Evolutionary conservation across 2,113 vertebrate species (phyloP).

Genomic region (Pseudorectes ferrugineus): DNA sequence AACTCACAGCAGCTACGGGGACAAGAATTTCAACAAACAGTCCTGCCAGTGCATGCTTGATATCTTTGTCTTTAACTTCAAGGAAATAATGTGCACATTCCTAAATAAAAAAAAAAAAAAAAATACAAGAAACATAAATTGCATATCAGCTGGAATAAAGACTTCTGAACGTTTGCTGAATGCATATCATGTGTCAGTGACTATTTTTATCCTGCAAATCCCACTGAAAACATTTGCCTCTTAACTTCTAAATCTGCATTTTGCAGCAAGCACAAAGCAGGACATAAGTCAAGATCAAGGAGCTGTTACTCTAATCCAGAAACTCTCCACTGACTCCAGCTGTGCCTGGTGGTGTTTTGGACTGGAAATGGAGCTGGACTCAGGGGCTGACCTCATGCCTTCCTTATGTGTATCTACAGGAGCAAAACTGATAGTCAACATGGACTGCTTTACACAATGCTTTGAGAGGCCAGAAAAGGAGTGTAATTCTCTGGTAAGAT

Average conservation of each 20-base stretch:
- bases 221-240: neutral
- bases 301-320: neutral
- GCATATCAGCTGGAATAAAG: neutral
- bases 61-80: constrained; percentile 99
- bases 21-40: constrained; percentile 98
- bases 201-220: constrained; percentile 1
- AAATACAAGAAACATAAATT: constrained; percentile 5
- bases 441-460: neutral
- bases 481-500: neutral
- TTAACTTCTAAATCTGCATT: neutral
- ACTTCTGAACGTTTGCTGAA: neutral
- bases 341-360: neutral
- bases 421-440: neutral
- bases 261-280: neutral
- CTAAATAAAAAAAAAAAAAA: constrained; percentile 61
- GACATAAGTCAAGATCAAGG: neutral
- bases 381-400: neutral
- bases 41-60: constrained; percentile 95
- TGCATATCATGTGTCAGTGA: neutral
- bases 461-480: neutral
- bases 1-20: constrained; percentile 95
- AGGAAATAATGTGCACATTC: constrained; percentile 98
- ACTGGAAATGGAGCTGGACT: neutral
- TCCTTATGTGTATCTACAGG: neutral
- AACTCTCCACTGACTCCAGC: neutral